Percentiles rank a stretch among this genome's conserved stretches.
phyloP scores from a whole-genome alignment of 2,888 invertebrate species.

The Rhopalosiphum nymphaeae region DNA sequence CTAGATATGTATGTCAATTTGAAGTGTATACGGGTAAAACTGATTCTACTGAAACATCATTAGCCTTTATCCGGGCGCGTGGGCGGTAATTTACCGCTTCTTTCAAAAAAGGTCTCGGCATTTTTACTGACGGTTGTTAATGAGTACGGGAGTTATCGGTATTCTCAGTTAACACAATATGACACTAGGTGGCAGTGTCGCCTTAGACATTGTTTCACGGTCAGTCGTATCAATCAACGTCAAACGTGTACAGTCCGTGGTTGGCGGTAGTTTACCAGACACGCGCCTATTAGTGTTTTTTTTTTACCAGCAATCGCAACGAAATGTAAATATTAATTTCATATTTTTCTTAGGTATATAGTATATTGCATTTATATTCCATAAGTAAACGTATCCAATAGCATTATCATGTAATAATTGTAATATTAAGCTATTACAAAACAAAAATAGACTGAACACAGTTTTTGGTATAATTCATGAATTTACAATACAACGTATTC shows the following conservation, averaged over 20 bases:
- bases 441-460: constrained; percentile 17
- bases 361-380: constrained; percentile 28
- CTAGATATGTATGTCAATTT: constrained; percentile 8
- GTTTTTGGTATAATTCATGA: constrained; percentile 23
- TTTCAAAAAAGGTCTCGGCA: neutral
- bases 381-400: constrained; percentile 17
- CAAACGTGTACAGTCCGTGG: constrained; percentile 24
- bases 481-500: constrained; percentile 20
- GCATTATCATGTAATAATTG: neutral
- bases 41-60: neutral
- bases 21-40: neutral
- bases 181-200: neutral
- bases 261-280: constrained; percentile 27
- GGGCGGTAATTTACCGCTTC: neutral
- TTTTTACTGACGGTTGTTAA: constrained; percentile 13
- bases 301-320: neutral
- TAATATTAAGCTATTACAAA: constrained; percentile 11
- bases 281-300: constrained; percentile 27
- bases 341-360: constrained; percentile 22
- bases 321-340: neutral
- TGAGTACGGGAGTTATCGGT: constrained; percentile 7
- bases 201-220: neutral
- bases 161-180: constrained; percentile 8
- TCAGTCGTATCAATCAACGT: constrained; percentile 28
- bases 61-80: neutral